Evolutionary conservation across 2,888 invertebrate species (phyloP).

Genomic region (Merodon equestris): DNA sequence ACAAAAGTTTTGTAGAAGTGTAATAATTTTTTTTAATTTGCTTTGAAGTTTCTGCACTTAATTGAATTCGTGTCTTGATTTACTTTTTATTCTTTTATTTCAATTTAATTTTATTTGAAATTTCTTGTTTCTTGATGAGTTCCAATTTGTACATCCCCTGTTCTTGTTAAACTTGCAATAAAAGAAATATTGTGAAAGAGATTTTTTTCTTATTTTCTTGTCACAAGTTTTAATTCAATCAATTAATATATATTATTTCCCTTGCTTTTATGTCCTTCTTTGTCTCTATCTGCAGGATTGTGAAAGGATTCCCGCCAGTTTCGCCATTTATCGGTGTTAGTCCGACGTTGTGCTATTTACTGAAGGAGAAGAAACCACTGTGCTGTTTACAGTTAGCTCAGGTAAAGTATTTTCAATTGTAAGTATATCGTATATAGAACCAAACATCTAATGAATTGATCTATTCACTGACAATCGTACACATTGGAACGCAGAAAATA

Average conservation of each 20-base stretch:
- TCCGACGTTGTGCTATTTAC: conserved; percentile 97
- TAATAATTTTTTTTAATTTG: conserved; percentile 12
- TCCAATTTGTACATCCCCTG: conserved; percentile 17
- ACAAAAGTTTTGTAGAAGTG: conserved; percentile 22
- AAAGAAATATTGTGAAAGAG: conserved; percentile 4
- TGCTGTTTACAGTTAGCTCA: conserved; percentile 97
- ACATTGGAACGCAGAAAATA: no score
- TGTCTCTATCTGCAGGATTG: conserved; percentile 84
- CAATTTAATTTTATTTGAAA: neutral
- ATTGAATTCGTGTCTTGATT: conserved; percentile 25
- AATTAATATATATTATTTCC: conserved; percentile 19
- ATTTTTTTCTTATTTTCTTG: conserved; percentile 16
- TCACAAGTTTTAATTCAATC: conserved; percentile 29
- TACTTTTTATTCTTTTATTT: conserved; percentile 8
- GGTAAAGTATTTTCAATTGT: conserved; percentile 77
- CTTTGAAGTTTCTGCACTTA: conserved; percentile 46
- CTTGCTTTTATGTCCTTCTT: conserved; percentile 4
- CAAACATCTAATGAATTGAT: no score
- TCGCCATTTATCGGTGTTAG: conserved; percentile 99
- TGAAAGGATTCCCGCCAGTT: conserved; percentile 97
- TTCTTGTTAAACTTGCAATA: conserved; percentile 23
- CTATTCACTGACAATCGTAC: no score
- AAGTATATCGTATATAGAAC: no score
- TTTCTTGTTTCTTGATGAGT: conserved; percentile 17
- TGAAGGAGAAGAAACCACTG: conserved; percentile 96